These are phyloP conservation scores for Pelmatolapia mariae DNA, from an alignment of 2,113 vertebrate species.

Conservation along the genomic window DNA sequence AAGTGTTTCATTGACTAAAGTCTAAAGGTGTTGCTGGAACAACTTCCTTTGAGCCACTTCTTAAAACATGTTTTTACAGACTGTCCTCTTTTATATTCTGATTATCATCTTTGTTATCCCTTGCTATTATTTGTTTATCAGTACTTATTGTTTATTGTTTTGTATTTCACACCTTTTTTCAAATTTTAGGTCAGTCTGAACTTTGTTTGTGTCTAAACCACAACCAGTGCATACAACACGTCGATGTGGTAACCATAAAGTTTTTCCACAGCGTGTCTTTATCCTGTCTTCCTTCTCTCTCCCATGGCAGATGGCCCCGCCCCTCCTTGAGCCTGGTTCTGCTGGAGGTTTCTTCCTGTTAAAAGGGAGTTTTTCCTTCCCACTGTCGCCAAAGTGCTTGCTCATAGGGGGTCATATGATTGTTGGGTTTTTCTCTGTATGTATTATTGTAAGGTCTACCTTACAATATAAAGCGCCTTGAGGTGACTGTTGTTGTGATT, in stretches of 20 bases:
- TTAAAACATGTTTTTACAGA: not conserved
- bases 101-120: not conserved
- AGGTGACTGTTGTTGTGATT: not conserved
- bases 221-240: rapidly evolving
- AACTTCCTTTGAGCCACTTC: not conserved
- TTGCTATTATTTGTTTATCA: not conserved
- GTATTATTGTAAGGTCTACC: not conserved
- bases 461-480: rapidly evolving
- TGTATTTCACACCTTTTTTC: rapidly evolving
- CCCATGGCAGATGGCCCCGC: not conserved
- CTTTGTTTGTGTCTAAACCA: not conserved
- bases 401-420: not conserved
- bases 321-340: not conserved
- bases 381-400: rapidly evolving
- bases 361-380: not conserved
- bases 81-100: not conserved
- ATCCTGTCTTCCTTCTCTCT: not conserved
- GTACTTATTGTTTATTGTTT: not conserved
- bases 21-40: not conserved
- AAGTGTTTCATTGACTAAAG: not conserved
- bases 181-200: not conserved
- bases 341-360: not conserved
- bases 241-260: not conserved
- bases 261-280: rapidly evolving
- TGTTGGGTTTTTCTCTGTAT: no score